Conservation (phyloP, 2,113 vertebrate species). For the Gnathonemus longibarbis region DNA sequence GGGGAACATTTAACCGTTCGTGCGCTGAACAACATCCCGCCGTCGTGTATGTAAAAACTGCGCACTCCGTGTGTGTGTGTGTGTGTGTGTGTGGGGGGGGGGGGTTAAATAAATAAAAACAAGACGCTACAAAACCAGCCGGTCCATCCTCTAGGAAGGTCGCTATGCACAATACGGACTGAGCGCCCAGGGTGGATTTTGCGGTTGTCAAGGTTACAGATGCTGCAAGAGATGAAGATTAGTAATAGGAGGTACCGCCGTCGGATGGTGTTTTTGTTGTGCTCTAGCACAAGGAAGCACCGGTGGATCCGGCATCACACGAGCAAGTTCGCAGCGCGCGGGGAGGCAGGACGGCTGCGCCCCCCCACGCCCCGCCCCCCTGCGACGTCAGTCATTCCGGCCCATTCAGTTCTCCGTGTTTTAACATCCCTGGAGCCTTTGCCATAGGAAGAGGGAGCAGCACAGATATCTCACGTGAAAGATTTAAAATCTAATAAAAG, state of each 20-base stretch:
- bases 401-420: neutral
- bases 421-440: neutral
- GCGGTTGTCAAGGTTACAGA: conserved; percentile 59
- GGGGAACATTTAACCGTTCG: neutral
- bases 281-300: neutral
- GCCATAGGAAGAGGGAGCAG: neutral
- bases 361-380: neutral
- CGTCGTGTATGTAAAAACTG: neutral
- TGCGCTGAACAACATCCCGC: neutral
- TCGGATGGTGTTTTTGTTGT: neutral
- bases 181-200: conserved; percentile 22
- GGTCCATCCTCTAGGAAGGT: neutral
- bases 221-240: conserved; percentile 28
- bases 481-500: neutral
- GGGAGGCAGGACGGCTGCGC: neutral
- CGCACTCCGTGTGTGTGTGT: neutral
- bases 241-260: neutral
- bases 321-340: neutral
- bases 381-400: neutral
- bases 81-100: no score
- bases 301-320: neutral
- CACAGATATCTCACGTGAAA: neutral
- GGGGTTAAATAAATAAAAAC: neutral
- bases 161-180: conserved; percentile 6
- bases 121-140: neutral